Conservation (phyloP, 2,113 vertebrate genomes). For the Lycocorax pyrrhopterus region DNA sequence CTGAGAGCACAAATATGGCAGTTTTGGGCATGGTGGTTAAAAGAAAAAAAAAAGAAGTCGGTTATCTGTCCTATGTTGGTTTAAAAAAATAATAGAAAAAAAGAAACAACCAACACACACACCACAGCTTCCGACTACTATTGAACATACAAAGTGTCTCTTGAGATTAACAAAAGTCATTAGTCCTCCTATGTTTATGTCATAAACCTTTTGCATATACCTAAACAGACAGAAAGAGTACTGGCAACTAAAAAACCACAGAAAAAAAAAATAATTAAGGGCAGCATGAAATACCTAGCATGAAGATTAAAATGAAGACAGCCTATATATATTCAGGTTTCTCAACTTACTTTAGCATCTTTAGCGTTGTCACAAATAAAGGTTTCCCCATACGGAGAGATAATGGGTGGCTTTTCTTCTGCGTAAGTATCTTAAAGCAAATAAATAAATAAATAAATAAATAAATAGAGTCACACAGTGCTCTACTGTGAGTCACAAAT, state of each 20-base stretch:
- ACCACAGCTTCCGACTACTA: not conserved
- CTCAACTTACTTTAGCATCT: slow-evolving; percentile 75
- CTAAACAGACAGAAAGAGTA: not conserved
- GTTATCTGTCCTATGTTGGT: not conserved
- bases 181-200: not conserved
- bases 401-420: slow-evolving; percentile 72
- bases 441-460: not conserved
- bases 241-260: not conserved
- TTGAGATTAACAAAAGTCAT: not conserved
- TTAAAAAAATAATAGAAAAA: not conserved
- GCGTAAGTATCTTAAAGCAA: slow-evolving; percentile 46
- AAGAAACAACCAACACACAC: not conserved
- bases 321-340: not conserved
- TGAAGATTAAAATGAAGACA: not conserved
- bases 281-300: not conserved
- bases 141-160: not conserved
- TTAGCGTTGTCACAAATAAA: slow-evolving; percentile 79
- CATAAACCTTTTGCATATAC: not conserved
- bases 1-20: not conserved
- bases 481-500: not conserved
- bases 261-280: not conserved
- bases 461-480: not conserved
- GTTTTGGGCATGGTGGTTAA: not conserved
- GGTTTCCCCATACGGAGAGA: slow-evolving; percentile 88
- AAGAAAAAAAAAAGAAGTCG: not conserved